Conservation (phyloP, 92 coral and sea anemone species). For the Porites evermanni region DNA sequence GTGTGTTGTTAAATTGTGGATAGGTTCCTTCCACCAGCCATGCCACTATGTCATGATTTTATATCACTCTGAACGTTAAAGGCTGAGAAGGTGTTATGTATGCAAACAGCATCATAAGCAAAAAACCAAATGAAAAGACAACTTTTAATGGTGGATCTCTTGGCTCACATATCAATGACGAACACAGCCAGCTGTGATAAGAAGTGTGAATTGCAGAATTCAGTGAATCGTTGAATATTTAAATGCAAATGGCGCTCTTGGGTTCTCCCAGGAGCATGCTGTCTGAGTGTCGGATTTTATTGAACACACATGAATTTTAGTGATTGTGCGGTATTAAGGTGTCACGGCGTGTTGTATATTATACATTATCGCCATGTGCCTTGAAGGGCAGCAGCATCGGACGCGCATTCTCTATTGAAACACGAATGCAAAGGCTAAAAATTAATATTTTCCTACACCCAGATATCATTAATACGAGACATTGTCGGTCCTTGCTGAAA, state of each 20-base stretch:
- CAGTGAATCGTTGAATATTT: conserved; percentile 71
- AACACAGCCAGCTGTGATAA: conserved; percentile 71
- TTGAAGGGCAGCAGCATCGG: no score
- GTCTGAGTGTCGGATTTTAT: conserved; percentile 65
- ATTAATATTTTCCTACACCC: no score
- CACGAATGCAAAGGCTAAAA: no score
- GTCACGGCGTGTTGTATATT: conserved; percentile 4
- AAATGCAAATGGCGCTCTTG: conserved; percentile 76
- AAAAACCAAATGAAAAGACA: conserved; percentile 1
- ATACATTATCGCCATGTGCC: no score
- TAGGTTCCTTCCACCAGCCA: not conserved
- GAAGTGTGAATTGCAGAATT: conserved; percentile 69
- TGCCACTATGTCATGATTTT: not conserved
- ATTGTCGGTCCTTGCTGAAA: no score
- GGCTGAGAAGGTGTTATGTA: not conserved
- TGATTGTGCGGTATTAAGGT: conserved; percentile 39
- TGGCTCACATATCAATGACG: conserved; percentile 57
- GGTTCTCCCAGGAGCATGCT: conserved; percentile 73
- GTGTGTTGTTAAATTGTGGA: no score
- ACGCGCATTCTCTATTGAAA: no score
- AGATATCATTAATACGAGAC: no score
- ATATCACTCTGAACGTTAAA: not conserved
- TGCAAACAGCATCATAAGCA: not conserved
- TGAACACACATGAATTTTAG: not conserved
- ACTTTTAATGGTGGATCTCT: conserved; percentile 43